Evolutionary conservation across 2,797 vertebrate genomes (phyloP), one percentile per base, ranked within the genome.

Genomic region (Sparus aurata): DNA sequence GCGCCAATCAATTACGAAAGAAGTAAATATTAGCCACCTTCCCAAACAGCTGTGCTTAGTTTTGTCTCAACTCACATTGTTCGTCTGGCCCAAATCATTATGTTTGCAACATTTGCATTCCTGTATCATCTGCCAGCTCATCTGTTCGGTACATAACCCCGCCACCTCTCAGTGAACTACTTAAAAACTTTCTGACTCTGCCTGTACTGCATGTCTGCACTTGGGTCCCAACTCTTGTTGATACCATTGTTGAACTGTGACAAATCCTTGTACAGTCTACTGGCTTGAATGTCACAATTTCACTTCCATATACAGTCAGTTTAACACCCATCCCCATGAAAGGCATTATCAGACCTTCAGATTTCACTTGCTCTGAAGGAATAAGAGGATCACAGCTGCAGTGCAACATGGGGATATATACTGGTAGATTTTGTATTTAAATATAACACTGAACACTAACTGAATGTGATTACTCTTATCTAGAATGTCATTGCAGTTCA

Each of bases 21-120:
- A 72, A 34, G 45, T 75, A 74, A 85, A 76, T 64, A 81, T 73
- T 65, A 46, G 34, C 47, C 61, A 47, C 20, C 25, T 69, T 65
- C 23, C 27, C 22, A 3, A 85, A 57, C 76, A 82, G 69, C 75
- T 79, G 75, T 46, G 41, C 63, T 68, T 53, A 12, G 45, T 78
- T 82, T 73, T 52, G 58, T 67, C 62, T 41, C 34, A 22, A n/a
- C 64, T 70, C 20, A 22, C 30, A 22, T 67, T 55, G 61, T 69
- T 75, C 64, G 50, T 47, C 53, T 5, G 16, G 12, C 15, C 17
- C 5, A 22, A 46, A 61, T 83, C 57, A 68, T 38, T 60, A 41
- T 13, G 47, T 43, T 43, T 25, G 59, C 13, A 60, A 38, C 49
- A 60, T 72, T 52, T 61, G 23, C 69, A 68, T 65, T 77, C 63